A percentile compares a stretch with the other conserved stretches of the same genome.
These are phyloP conservation scores for Tachuris rubrigastra DNA, from an alignment of 2,113 vertebrate species.

Conservation along the genomic window DNA sequence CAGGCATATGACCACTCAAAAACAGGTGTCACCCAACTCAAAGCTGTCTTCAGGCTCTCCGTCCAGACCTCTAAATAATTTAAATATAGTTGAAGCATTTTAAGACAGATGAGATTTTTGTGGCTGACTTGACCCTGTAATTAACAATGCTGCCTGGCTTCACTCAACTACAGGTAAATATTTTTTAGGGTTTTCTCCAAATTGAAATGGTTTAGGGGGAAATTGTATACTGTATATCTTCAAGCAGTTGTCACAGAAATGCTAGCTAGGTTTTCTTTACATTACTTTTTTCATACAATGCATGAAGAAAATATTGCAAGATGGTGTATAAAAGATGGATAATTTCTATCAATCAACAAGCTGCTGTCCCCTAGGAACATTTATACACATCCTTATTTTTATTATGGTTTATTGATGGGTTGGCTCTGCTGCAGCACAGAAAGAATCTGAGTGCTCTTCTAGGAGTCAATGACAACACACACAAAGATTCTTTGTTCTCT, in stretches of 20 bases:
- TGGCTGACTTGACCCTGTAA: not conserved
- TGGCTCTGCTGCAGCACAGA: not conserved
- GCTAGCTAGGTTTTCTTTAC: not conserved
- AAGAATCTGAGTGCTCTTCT: not conserved
- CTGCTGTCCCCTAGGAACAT: not conserved
- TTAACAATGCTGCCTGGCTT: not conserved
- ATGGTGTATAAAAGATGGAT: not conserved
- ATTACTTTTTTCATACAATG: not conserved
- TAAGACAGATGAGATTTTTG: not conserved
- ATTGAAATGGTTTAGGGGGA: not conserved
- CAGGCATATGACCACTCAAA: not conserved
- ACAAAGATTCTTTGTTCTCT: not conserved
- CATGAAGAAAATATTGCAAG: not conserved
- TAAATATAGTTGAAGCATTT: not conserved
- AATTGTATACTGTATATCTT: not conserved
- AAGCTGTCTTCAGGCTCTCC: not conserved
- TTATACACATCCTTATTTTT: not conserved
- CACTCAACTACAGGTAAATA: not conserved
- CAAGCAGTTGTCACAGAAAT: not conserved
- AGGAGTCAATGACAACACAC: not conserved
- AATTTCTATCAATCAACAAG: not conserved
- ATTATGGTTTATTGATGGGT: not conserved
- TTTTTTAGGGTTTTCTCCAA: not conserved
- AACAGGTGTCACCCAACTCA: not conserved
- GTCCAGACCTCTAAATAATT: not conserved